Base-by-base conservation (phyloP, 2,797 vertebrate genomes). In the Ptychadena robeensis region DNA sequence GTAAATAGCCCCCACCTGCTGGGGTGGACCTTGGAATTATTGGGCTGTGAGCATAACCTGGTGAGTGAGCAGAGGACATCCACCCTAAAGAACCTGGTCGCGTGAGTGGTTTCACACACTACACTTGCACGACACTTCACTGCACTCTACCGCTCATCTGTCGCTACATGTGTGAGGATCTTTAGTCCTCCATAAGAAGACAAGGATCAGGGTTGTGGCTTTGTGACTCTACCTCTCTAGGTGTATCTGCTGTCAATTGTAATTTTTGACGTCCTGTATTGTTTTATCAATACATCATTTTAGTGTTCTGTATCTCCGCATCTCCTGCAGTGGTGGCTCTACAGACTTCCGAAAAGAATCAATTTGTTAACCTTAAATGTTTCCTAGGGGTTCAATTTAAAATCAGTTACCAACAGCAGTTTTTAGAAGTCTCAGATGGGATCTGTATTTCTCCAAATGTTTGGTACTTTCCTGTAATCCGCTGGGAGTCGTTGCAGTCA, bases 261-360 rank as follows among this genome's bases (percentile, higher is more conserved):
- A 32, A 30, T 15, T 4, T 9, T 30, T 6, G 30, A 59, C n/a
- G n/a, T 11, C 27, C 2, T 57, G 28, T 34, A 12, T 48, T 35
- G 27, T n/a, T 5, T n/a, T n/a, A n/a, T n/a, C 57, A 37, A 38
- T 74, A 37, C 72, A 74, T 66, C 22, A 67, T 27, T 38, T 11
- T 12, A 2, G 30, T n/a, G 32, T 8, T 57, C 2, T 28, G 15
- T 15, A 5, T 71, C 67, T 71, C 67, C 67, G 12, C 35, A 80
- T 6, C 53, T 15, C 40, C 28, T 78, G 38, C 4, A 14, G 61
- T 7, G 8, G 7, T 63, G n/a, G 37, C 7, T 5, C 64, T 25
- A 61, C 40, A 27, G 2, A 73, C 10, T 81, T 82, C 64, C 65
- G 38, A 34, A 48, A 67, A 59, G 6, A 61, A 66, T 27, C 40